A percentile compares a stretch with the other conserved stretches of the same genome.
These are phyloP conservation scores for Ostrea edulis DNA, from an alignment of 1,140 invertebrate species.

Conservation along the genomic window DNA sequence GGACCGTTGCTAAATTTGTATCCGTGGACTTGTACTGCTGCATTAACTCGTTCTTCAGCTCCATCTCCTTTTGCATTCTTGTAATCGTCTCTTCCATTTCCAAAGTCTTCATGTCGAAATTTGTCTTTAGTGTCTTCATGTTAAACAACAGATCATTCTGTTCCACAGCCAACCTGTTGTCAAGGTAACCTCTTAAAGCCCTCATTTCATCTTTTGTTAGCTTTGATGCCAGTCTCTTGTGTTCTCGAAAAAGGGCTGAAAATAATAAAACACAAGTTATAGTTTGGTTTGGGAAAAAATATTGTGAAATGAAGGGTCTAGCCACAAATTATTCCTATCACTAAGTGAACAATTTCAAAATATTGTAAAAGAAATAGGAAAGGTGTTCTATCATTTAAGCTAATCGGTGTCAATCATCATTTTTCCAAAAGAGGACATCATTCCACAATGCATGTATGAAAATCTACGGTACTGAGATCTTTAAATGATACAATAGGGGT, in stretches of 20 bases:
- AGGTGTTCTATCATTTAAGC: no score
- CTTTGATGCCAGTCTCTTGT: constrained; percentile 62
- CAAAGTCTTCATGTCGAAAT: constrained; percentile 34
- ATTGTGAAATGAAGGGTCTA: no score
- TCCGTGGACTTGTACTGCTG: constrained; percentile 62
- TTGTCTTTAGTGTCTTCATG: constrained; percentile 44
- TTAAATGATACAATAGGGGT: neutral
- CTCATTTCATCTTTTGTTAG: constrained; percentile 64
- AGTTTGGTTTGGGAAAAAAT: no score
- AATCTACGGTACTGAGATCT: no score
- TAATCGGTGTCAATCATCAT: no score
- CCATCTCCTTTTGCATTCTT: constrained; percentile 59
- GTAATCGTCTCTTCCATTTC: constrained; percentile 53
- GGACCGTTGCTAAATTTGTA: constrained; percentile 54
- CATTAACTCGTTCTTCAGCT: constrained; percentile 61
- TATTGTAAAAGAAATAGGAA: no score
- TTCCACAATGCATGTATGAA: no score
- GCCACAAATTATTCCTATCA: no score
- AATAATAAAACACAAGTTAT: neutral
- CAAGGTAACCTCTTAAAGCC: constrained; percentile 58
- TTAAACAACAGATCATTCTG: constrained; percentile 54
- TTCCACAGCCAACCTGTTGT: constrained; percentile 60
- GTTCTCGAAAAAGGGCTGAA: constrained; percentile 62
- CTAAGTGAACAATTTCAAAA: no score
- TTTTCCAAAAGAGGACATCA: no score